Evolutionary conservation across 2,888 invertebrate species (phyloP).

Genomic region (Panopea generosa): DNA sequence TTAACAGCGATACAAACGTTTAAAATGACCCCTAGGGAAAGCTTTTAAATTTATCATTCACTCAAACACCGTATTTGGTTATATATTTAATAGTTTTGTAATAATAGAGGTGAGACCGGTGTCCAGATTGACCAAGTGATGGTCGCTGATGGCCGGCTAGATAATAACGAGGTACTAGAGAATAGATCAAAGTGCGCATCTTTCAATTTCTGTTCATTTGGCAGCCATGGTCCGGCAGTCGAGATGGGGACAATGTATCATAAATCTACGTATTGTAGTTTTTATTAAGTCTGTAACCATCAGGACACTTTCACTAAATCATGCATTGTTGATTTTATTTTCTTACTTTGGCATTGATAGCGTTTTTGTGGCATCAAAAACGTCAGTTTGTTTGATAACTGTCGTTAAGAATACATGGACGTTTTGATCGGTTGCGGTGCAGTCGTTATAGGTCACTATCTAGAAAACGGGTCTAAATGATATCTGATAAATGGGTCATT

Average conservation of each 20-base stretch:
- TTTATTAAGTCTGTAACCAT: neutral
- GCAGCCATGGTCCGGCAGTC: neutral
- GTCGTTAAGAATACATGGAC: too few species aligned
- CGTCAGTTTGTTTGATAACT: too few species aligned
- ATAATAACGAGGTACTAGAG: neutral
- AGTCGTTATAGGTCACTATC: too few species aligned
- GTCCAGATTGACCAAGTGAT: conserved; percentile 4
- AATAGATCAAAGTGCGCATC: neutral
- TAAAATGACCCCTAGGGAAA: conserved; percentile 10
- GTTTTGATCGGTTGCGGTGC: too few species aligned
- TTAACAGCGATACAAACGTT: conserved; percentile 22
- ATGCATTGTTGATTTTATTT: too few species aligned
- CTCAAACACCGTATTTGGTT: conserved; percentile 18
- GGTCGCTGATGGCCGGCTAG: neutral
- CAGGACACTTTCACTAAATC: too few species aligned
- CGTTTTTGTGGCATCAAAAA: too few species aligned
- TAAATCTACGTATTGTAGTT: neutral
- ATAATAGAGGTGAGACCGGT: conserved; percentile 13
- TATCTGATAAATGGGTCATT: too few species aligned
- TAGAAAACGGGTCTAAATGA: too few species aligned
- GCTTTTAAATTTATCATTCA: conserved; percentile 38
- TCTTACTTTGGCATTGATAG: too few species aligned
- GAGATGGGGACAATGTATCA: conserved; percentile 1
- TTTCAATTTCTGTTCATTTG: too few species aligned
- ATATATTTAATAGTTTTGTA: conserved; percentile 21